A percentile compares a stretch with the other conserved stretches of the same genome.
Conservation (phyloP, 2,797 vertebrate genomes). For the Emys orbicularis region DNA sequence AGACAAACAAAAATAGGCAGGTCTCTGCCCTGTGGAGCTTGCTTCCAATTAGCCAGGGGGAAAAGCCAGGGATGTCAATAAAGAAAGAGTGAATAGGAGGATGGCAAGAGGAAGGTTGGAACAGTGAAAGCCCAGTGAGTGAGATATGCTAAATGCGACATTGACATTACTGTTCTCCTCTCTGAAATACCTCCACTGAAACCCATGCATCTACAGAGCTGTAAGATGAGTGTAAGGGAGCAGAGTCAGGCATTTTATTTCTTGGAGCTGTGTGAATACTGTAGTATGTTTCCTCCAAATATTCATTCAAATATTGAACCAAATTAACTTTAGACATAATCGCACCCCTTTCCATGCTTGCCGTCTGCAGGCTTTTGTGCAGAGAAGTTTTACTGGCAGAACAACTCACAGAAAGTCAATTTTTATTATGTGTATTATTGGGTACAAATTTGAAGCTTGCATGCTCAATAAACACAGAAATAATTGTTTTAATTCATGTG, state of each 20-base stretch:
- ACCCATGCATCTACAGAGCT: too few relatives aligned
- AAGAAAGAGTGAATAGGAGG: not conserved
- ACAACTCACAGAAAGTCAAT: not conserved
- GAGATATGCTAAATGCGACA: not conserved
- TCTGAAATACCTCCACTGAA: too few relatives aligned
- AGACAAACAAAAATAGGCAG: not conserved
- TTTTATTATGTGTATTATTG: not conserved
- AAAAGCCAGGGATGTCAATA: not conserved
- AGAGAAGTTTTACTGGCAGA: not conserved
- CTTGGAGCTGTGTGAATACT: too few relatives aligned
- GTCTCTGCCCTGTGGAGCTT: not conserved
- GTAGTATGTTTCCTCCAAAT: too few relatives aligned
- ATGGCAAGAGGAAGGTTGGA: not conserved
- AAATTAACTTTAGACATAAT: too few relatives aligned
- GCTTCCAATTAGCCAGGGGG: conserved; percentile 1
- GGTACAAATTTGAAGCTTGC: not conserved
- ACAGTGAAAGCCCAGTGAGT: not conserved
- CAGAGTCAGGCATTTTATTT: too few relatives aligned
- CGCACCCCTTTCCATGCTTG: too few relatives aligned
- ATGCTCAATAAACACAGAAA: not conserved
- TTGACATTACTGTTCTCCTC: not conserved
- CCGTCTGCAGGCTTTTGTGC: too few relatives aligned
- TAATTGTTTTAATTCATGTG: not conserved
- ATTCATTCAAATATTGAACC: too few relatives aligned
- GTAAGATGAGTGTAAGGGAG: too few relatives aligned